Base-by-base conservation (phyloP, 1,140 invertebrate genomes). In the Vollenhovia emeryi region DNA sequence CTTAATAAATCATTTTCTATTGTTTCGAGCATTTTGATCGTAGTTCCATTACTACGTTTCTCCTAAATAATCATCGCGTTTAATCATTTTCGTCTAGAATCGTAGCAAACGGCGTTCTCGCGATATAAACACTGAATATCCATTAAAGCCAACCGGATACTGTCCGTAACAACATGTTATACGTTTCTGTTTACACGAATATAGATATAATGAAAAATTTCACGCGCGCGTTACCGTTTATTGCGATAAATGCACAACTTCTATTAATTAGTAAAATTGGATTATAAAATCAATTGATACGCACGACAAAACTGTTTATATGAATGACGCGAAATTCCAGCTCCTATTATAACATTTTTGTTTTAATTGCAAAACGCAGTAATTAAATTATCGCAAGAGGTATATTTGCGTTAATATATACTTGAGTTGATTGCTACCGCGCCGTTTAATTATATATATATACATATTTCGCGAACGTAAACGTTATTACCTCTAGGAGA, bases 381-480 rank as follows among this genome's bases (percentile, higher is more conserved):
- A 78, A 78, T 78, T 78, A 48, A 78, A 78, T 78, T 78, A 64
- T 64, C 9, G 15, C 11, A 66, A 36, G n/a, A 8, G 27, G n/a
- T 48, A 48, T 48, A 15, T 43, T 78, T 66, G 40, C 18, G 40
- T 24, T 52, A 71, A 15, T 40, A 3, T 40, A 52, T 66, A 66
- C 8, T 33, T 30, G n/a, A 21, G 30, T 33, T 66, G 2, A 78
- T 64, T 66, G 27, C 40, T 27, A 33, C 21, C 36, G 40, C 11
- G 27, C 36, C 13, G 36, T 69, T 68, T 60, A 62, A 78, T 78
- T 78, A 13, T 43, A 66, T n/a, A 30, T 9, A 66, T 43, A 66
- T n/a, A 30, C 6, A 66, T 24, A 50, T 78, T 78, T 30, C 57
- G 11, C 24, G 13, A 74, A 40, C 59, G 30, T 21, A 18, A n/a